A percentile compares a stretch with the other conserved stretches of the same genome.
These are phyloP conservation scores for Coptodon rendalli DNA, from an alignment of 2,113 vertebrate genomes.

Conservation along the genomic window DNA sequence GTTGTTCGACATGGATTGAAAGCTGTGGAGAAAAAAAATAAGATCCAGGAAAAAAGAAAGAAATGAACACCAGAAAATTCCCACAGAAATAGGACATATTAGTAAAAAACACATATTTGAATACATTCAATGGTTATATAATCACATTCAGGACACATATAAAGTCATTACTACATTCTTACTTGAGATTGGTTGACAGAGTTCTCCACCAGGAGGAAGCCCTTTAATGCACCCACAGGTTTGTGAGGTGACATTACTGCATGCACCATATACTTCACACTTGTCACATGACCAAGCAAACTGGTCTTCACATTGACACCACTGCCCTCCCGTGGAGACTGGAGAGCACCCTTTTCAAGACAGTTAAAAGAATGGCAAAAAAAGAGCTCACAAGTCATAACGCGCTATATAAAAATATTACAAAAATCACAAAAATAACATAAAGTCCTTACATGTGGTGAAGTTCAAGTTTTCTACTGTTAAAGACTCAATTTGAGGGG, in stretches of 20 bases:
- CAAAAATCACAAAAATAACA: background rate
- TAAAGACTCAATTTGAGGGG: background rate
- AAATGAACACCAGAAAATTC: background rate
- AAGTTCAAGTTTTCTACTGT: background rate
- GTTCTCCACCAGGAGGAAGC: slow-evolving; percentile 3
- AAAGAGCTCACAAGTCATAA: background rate
- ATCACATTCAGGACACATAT: too few relatives aligned
- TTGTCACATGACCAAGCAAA: slow-evolving; percentile 32
- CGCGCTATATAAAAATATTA: background rate
- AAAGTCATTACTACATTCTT: background rate
- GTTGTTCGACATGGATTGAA: background rate
- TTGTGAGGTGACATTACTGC: background rate
- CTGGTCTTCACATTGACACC: slow-evolving; percentile 42
- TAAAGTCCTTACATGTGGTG: background rate
- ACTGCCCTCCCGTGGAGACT: background rate
- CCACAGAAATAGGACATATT: background rate
- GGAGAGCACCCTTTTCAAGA: slow-evolving; percentile 22
- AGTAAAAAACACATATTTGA: background rate
- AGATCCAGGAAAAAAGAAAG: background rate
- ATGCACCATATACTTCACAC: background rate
- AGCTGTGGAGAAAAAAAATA: background rate
- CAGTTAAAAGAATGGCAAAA: background rate
- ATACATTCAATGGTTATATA: background rate
- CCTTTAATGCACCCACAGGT: slow-evolving; percentile 38
- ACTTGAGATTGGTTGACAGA: slow-evolving; percentile 37